Conservation (phyloP, 2,888 invertebrate species). For the Quadroppia sp. region DNA sequence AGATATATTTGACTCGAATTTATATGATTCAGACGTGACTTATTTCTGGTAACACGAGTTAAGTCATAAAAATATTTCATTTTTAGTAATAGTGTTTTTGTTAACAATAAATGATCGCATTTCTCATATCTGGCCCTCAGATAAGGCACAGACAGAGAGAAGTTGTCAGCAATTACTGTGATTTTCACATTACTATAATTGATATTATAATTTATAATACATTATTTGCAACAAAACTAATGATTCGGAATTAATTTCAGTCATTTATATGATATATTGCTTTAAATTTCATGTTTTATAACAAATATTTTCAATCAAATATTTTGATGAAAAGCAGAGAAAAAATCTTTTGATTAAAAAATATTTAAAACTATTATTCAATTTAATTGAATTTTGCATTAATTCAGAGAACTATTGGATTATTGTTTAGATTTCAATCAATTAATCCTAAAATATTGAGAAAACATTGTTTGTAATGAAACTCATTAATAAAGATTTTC, state of each 20-base stretch:
- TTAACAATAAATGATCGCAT: slow-evolving; percentile 14
- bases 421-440: not conserved
- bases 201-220: not conserved
- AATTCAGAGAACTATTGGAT: no score
- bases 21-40: not conserved
- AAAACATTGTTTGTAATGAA: no score
- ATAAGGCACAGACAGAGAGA: not conserved
- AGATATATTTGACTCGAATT: not conserved
- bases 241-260: not conserved
- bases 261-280: no score
- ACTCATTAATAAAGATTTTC: not conserved
- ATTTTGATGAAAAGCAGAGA: no score
- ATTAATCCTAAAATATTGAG: not conserved
- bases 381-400: no score
- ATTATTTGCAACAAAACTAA: not conserved
- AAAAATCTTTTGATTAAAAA: no score
- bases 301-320: no score
- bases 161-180: not conserved
- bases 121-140: not conserved
- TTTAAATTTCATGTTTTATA: no score
- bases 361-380: no score
- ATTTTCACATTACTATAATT: slow-evolving; percentile 10
- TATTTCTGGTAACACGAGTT: slow-evolving; percentile 10
- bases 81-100: slow-evolving; percentile 6
- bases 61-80: slow-evolving; percentile 12